A percentile compares a stretch with the other conserved stretches of the same genome.
Conservation (phyloP, 2,113 vertebrate species). For the Phocoena sinus region DNA sequence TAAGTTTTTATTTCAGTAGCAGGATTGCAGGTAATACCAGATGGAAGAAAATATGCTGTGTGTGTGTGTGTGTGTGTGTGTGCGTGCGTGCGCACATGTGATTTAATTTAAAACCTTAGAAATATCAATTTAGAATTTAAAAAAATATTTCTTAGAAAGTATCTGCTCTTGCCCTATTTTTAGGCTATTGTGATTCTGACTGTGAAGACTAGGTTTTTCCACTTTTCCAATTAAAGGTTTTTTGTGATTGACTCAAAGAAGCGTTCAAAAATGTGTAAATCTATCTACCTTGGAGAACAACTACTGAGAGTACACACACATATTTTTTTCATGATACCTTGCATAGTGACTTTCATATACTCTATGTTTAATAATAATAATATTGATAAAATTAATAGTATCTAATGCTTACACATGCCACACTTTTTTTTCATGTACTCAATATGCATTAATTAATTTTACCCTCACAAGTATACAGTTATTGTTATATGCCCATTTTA, state of each 20-base stretch:
- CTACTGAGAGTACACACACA: neutral
- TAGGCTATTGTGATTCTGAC: neutral
- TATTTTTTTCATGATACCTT: neutral
- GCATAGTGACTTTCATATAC: neutral
- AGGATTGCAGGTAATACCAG: neutral
- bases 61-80: neutral
- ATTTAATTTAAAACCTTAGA: neutral
- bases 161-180: neutral
- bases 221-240: neutral
- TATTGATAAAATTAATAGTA: neutral
- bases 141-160: neutral
- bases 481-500: neutral
- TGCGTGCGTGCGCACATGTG: rapidly evolving
- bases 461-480: neutral
- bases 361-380: neutral
- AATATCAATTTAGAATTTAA: neutral
- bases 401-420: neutral
- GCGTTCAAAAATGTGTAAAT: neutral
- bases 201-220: neutral
- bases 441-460: neutral
- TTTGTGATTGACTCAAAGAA: neutral
- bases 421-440: neutral
- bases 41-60: neutral
- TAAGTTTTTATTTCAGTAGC: slow-evolving; percentile 9
- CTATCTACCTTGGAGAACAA: neutral